Base-by-base conservation (phyloP, 1,140 invertebrate genomes). In the Vollenhovia emeryi region DNA sequence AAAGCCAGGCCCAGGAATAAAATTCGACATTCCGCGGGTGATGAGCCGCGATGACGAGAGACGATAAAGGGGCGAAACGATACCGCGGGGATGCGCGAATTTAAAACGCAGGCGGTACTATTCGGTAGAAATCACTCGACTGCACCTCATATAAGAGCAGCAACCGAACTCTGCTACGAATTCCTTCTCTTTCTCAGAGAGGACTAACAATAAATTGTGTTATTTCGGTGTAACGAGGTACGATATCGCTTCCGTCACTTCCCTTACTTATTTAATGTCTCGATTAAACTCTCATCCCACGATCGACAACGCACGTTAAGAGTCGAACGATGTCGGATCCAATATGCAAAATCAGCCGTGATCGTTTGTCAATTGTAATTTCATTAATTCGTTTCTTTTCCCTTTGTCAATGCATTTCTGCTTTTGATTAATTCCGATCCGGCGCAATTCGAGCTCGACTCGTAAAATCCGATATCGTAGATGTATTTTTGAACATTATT, bases 1-100 rank as follows among this genome's bases (percentile, higher is more conserved):
- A 40, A 76, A 76, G 13, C 62, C 15, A 24, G 21, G 7, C 76
- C 45, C 21, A 45, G 74, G 75, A 82, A 82, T 87, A 87, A 87
- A 86, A 82, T 86, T 60, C 33, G 30, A 45, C 68, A 21, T 36
- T 87, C 68, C 30, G 66, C 8, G 24, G 50, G 30, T 86, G 74
- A 85, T 73, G 82, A 85, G 73, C 74, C 86, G 21, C 50, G 85
- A 71, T 71, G 60, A 68, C 50, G 24, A 80, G 33, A 18, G 2
- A 60, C 57, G 59, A 78, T 84, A 84, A 52, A 84, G 57, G 24
- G 11, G 36, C 57, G 7, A 84, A 64, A 55, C 43, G 33, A 33
- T 55, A 78, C 3, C 45, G 33, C 18, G 30, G 11, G 40, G 48
- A 74, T 57, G 57, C 57, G 40, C 21, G 59, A 64, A 40, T 64